Conservation (phyloP, 1,140 invertebrate species). For the Panagrolaimus sp. region DNA sequence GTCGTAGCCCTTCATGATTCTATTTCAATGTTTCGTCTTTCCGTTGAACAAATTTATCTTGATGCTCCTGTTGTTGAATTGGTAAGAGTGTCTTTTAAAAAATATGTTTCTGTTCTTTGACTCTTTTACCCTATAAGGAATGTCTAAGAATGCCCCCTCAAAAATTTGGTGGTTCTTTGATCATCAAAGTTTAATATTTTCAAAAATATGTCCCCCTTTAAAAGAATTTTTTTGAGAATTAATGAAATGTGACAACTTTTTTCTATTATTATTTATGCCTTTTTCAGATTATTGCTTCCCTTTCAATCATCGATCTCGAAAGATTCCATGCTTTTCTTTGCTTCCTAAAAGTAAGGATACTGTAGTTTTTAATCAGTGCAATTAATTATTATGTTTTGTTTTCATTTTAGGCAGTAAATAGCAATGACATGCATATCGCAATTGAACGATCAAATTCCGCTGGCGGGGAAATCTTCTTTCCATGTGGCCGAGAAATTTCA, state of each 20-base stretch:
- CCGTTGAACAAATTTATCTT: slow-evolving; percentile 31
- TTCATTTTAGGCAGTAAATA: slow-evolving; percentile 39
- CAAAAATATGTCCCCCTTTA: too few relatives aligned
- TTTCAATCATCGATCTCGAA: slow-evolving; percentile 50
- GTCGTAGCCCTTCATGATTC: slow-evolving; percentile 36
- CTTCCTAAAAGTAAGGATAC: slow-evolving; percentile 32
- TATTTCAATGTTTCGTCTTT: slow-evolving; percentile 36
- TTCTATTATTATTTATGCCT: background rate
- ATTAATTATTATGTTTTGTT: too few relatives aligned
- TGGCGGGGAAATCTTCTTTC: slow-evolving; percentile 12
- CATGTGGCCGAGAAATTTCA: slow-evolving; percentile 20
- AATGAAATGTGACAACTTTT: background rate
- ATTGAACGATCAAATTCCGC: slow-evolving; percentile 18
- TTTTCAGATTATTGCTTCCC: slow-evolving; percentile 46
- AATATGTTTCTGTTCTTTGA: too few relatives aligned
- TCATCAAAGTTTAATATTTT: background rate
- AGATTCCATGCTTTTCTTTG: slow-evolving; percentile 55
- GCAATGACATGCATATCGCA: slow-evolving; percentile 40
- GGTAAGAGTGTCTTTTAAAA: slow-evolving; percentile 28
- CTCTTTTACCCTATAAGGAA: background rate
- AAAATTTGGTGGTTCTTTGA: background rate
- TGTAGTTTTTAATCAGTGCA: too few relatives aligned
- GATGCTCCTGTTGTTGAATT: slow-evolving; percentile 54
- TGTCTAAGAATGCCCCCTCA: background rate
- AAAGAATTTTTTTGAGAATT: too few relatives aligned